Percentiles rank a stretch among this genome's conserved stretches.
Conservation (phyloP, 2,888 invertebrate genomes). For the Halictus quadricinctus region DNA sequence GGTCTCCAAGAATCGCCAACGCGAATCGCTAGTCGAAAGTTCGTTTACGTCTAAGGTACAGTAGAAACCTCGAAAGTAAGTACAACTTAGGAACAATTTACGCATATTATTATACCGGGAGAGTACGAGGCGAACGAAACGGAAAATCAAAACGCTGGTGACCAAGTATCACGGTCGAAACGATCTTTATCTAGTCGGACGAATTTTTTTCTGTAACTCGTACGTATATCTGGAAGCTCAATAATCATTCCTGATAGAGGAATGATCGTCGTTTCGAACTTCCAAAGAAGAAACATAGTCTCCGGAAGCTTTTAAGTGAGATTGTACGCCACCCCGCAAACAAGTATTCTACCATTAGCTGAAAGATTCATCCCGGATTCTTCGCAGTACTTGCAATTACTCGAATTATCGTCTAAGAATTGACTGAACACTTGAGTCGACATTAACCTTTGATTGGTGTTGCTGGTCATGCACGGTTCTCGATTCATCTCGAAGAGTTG, state of each 20-base stretch:
- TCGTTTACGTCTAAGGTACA: conserved; percentile 53
- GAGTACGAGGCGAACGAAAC: background rate
- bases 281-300: conserved; percentile 9
- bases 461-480: background rate
- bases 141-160: conserved; percentile 7
- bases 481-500: background rate
- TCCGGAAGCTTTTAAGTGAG: conserved; percentile 12
- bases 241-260: conserved; percentile 33
- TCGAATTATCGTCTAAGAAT: conserved; percentile 15
- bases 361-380: conserved; percentile 14
- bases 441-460: conserved; percentile 32
- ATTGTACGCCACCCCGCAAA: conserved; percentile 17
- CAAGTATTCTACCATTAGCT: conserved; percentile 32
- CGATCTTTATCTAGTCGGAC: conserved; percentile 14
- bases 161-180: background rate
- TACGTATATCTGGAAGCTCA: conserved; percentile 29
- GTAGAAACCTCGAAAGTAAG: conserved; percentile 54
- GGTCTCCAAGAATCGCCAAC: conserved; percentile 56
- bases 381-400: background rate
- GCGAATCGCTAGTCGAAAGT: conserved; percentile 56
- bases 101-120: conserved; percentile 11
- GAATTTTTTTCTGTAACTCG: conserved; percentile 33
- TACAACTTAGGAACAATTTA: conserved; percentile 52
- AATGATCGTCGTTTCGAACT: conserved; percentile 16
- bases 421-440: conserved; percentile 23